Percentiles rank a stretch among this genome's conserved stretches.
These are phyloP conservation scores for Dendrophyllia cribrosa DNA, from an alignment of 64 coral and sea anemone species.

Conservation along the genomic window DNA sequence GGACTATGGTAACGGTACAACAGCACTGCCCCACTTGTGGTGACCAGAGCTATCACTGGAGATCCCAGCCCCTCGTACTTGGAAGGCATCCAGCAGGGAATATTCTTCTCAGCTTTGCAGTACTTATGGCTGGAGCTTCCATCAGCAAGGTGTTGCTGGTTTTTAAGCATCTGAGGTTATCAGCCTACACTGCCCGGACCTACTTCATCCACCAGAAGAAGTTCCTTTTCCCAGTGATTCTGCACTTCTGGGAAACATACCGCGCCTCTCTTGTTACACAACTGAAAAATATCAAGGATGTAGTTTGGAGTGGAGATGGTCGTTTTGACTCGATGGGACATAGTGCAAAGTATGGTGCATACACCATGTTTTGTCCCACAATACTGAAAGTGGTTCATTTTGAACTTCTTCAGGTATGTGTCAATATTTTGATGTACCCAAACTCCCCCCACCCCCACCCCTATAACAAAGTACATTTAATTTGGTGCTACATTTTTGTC, in stretches of 20 bases:
- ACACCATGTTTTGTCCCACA: slow-evolving; percentile 38
- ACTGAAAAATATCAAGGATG: slow-evolving; percentile 42
- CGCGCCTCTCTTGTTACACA: not conserved
- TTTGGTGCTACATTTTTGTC: no score
- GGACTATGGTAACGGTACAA: slow-evolving; percentile 57
- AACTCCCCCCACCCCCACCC: no score
- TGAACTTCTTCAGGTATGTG: slow-evolving; percentile 39
- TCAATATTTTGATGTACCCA: no score
- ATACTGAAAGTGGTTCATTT: slow-evolving; percentile 53
- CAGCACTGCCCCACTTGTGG: slow-evolving; percentile 20
- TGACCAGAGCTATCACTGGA: slow-evolving; percentile 1
- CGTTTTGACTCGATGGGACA: slow-evolving; percentile 68
- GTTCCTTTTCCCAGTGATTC: slow-evolving; percentile 41
- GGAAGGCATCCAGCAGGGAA: slow-evolving; percentile 37
- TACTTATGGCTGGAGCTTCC: slow-evolving; percentile 56
- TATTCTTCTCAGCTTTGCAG: slow-evolving; percentile 35
- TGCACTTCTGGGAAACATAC: slow-evolving; percentile 27
- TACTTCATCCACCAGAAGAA: slow-evolving; percentile 40
- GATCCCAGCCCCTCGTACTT: slow-evolving; percentile 2
- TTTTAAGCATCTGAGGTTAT: slow-evolving; percentile 39
- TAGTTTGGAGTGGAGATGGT: slow-evolving; percentile 56
- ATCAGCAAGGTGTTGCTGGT: slow-evolving; percentile 54
- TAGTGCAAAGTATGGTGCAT: slow-evolving; percentile 24
- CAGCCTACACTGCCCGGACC: not conserved
- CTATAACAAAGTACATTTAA: no score